A percentile compares a stretch with the other conserved stretches of the same genome.
Evolutionary conservation across 1,140 invertebrate species (phyloP).

Genomic region (Galendromus occidentalis): DNA sequence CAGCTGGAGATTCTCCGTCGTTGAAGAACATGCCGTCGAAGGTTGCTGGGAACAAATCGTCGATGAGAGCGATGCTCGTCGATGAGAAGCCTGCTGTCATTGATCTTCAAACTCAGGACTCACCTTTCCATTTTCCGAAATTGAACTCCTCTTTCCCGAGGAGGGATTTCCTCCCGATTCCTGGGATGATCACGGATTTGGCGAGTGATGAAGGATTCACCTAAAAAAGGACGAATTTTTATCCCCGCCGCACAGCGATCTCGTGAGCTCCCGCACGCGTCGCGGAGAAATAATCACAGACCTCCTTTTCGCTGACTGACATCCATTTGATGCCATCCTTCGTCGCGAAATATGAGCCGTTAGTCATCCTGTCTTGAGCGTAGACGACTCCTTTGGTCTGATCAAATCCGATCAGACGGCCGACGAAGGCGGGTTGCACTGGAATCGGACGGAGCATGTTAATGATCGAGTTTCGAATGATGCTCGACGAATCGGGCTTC

Average conservation of each 20-base stretch:
- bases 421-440: not conserved
- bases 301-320: not conserved
- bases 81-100: not conserved
- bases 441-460: not conserved
- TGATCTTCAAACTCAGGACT: not conserved
- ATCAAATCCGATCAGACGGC: constrained; percentile 2
- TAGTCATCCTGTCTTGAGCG: not conserved
- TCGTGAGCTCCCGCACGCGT: not conserved
- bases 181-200: not conserved
- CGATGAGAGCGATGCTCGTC: not conserved
- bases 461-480: not conserved
- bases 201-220: not conserved
- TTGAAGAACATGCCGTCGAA: not conserved
- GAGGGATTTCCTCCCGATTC: not conserved
- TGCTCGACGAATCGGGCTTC: not conserved
- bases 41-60: not conserved
- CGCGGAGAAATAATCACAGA: not conserved
- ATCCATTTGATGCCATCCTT: not conserved
- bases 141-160: constrained; percentile 7
- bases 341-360: not conserved
- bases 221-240: not conserved
- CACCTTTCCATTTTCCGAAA: constrained; percentile 4
- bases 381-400: not conserved
- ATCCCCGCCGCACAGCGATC: not conserved
- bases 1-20: not conserved